Evolutionary conservation across 2,113 vertebrate species (phyloP).

Genomic region (Tetraodon nigroviridis): DNA sequence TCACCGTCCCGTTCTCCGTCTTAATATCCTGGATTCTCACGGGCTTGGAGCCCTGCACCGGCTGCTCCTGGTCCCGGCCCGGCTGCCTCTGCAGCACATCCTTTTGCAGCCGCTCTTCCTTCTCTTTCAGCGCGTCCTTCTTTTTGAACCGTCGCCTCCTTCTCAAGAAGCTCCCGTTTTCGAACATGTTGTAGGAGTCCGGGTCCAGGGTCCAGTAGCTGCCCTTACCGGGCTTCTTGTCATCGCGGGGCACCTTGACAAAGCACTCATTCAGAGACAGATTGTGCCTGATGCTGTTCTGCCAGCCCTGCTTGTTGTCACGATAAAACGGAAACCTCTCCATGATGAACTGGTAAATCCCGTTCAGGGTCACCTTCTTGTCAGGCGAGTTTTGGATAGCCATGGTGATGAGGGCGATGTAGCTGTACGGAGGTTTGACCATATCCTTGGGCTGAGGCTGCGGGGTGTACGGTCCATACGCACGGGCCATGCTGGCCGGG

Average conservation of each 20-base stretch:
- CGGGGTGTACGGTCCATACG: slow-evolving; percentile 91
- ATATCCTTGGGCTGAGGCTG: slow-evolving; percentile 97
- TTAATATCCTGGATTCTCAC: slow-evolving; percentile 94
- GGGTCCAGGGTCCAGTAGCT: slow-evolving; percentile 94
- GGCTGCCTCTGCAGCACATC: slow-evolving; percentile 72
- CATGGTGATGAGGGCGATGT: slow-evolving; percentile 97
- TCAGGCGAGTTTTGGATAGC: slow-evolving; percentile 95
- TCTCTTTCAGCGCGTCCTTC: slow-evolving; percentile 90
- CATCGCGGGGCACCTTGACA: slow-evolving; percentile 90
- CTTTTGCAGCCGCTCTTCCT: slow-evolving; percentile 85
- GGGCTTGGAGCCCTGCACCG: slow-evolving; percentile 75
- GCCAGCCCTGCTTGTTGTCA: slow-evolving; percentile 93
- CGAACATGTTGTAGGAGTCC: slow-evolving; percentile 95
- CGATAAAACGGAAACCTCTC: slow-evolving; percentile 91
- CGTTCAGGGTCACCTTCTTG: slow-evolving; percentile 94
- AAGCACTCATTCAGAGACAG: slow-evolving; percentile 92
- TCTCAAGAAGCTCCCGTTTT: slow-evolving; percentile 89
- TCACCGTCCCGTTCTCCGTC: slow-evolving; percentile 87
- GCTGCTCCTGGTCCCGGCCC: slow-evolving; percentile 72
- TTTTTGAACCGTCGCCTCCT: slow-evolving; percentile 90
- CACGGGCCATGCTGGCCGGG: slow-evolving; percentile 87
- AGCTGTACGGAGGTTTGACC: slow-evolving; percentile 95
- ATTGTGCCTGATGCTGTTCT: slow-evolving; percentile 93
- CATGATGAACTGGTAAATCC: slow-evolving; percentile 97
- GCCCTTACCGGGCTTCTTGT: slow-evolving; percentile 90